Evolutionary conservation across 2,888 invertebrate genomes (phyloP).

Genomic region (Thelaira solivaga): DNA sequence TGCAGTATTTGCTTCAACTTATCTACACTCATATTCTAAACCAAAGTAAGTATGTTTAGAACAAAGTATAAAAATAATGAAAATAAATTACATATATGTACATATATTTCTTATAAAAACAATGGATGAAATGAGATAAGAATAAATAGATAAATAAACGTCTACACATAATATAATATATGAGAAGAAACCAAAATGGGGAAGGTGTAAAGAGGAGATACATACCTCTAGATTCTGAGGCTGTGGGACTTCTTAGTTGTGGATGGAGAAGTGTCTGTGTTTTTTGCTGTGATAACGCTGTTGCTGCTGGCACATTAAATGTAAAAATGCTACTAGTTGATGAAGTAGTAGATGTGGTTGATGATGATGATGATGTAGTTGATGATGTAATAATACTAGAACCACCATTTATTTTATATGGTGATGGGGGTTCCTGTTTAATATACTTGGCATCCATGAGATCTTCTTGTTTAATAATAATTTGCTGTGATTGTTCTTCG

Average conservation of each 20-base stretch:
- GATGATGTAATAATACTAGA: slow-evolving; percentile 37
- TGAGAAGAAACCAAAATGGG: no score
- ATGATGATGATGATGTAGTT: slow-evolving; percentile 28
- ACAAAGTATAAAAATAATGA: neutral
- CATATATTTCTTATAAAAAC: neutral
- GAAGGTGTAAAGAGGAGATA: neutral
- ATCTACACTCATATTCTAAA: slow-evolving; percentile 11
- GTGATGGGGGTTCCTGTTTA: slow-evolving; percentile 76
- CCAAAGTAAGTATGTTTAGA: neutral
- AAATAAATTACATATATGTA: no score
- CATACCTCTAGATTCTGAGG: slow-evolving; percentile 66
- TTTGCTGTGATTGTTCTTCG: slow-evolving; percentile 68
- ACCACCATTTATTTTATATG: slow-evolving; percentile 71
- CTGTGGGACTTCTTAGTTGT: slow-evolving; percentile 71
- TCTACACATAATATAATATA: neutral
- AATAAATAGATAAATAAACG: neutral
- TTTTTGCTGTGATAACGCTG: slow-evolving; percentile 56
- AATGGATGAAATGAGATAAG: slow-evolving; percentile 16
- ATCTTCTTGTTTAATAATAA: slow-evolving; percentile 64
- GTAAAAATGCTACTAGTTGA: slow-evolving; percentile 70
- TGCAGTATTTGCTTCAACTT: slow-evolving; percentile 4
- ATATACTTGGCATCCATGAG: slow-evolving; percentile 72
- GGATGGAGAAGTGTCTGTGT: slow-evolving; percentile 67
- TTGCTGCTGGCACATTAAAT: slow-evolving; percentile 74
- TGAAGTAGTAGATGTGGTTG: slow-evolving; percentile 12